These are phyloP conservation scores for Brienomyrus longianalis DNA, from an alignment of 2,113 vertebrate species.

Conservation along the genomic window DNA sequence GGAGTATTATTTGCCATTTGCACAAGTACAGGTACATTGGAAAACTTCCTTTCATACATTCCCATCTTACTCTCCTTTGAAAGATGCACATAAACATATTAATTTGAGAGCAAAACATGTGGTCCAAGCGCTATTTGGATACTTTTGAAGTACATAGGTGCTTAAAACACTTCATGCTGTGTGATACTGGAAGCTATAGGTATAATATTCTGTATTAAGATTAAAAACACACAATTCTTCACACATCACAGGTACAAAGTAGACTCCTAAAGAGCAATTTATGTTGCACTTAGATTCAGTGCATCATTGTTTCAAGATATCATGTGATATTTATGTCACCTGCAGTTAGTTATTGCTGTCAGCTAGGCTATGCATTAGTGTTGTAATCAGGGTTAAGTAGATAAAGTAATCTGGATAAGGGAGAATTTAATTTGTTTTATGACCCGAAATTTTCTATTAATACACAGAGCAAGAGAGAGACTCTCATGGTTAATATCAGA, in stretches of 20 bases:
- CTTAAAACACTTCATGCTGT: neutral
- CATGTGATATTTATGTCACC: slow-evolving; percentile 41
- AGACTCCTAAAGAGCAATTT: neutral
- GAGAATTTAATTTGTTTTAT: neutral
- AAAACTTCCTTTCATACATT: neutral
- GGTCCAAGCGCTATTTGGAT: neutral
- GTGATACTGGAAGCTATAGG: neutral
- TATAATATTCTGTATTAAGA: neutral
- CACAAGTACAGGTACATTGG: neutral
- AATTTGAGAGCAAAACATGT: neutral
- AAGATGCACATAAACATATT: neutral
- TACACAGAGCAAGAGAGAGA: neutral
- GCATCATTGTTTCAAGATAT: slow-evolving; percentile 34
- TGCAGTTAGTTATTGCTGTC: slow-evolving; percentile 36
- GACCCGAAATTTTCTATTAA: neutral
- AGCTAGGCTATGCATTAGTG: slow-evolving; percentile 35
- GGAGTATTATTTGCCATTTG: slow-evolving; percentile 23
- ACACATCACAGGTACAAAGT: slow-evolving; percentile 10
- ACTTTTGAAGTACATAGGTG: slow-evolving; percentile 33
- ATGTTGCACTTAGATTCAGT: slow-evolving; percentile 23
- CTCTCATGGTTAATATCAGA: neutral
- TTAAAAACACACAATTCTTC: neutral
- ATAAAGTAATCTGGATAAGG: slow-evolving; percentile 31
- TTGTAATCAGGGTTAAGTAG: slow-evolving; percentile 32
- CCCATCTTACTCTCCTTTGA: neutral